Conservation (phyloP, 2,888 invertebrate genomes). For the Noctua comes region DNA sequence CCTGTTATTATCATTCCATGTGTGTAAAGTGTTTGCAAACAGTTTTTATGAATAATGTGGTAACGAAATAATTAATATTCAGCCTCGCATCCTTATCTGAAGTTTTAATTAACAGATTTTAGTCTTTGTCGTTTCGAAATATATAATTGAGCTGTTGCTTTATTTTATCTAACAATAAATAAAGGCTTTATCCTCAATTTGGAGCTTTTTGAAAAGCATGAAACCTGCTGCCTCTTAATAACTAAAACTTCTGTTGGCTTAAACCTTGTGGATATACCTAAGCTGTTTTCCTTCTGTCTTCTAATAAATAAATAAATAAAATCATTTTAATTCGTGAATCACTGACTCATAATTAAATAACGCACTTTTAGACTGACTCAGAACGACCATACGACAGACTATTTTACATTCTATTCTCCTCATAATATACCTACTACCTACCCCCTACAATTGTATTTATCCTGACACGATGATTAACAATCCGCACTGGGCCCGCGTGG, state of each 20-base stretch:
- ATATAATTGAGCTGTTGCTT: background rate
- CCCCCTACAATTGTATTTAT: background rate
- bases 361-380: background rate
- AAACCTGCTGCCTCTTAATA: background rate
- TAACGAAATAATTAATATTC: conserved; percentile 43
- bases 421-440: no score
- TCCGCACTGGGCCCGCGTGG: background rate
- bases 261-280: background rate
- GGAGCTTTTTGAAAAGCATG: background rate
- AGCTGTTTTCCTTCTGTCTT: background rate
- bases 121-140: conserved; percentile 5
- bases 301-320: no score
- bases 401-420: background rate
- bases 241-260: background rate
- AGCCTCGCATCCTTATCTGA: conserved; percentile 21
- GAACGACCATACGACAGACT: background rate
- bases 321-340: no score
- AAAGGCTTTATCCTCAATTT: background rate
- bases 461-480: background rate
- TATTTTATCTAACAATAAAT: background rate
- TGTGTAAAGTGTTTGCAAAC: conserved; percentile 24
- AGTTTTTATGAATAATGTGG: conserved; percentile 13
- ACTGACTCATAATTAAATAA: no score
- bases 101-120: conserved; percentile 37
- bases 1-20: conserved; percentile 3